These are phyloP conservation scores for Pangasius larnaudii DNA, from an alignment of 2,797 vertebrate genomes.

Conservation along the genomic window DNA sequence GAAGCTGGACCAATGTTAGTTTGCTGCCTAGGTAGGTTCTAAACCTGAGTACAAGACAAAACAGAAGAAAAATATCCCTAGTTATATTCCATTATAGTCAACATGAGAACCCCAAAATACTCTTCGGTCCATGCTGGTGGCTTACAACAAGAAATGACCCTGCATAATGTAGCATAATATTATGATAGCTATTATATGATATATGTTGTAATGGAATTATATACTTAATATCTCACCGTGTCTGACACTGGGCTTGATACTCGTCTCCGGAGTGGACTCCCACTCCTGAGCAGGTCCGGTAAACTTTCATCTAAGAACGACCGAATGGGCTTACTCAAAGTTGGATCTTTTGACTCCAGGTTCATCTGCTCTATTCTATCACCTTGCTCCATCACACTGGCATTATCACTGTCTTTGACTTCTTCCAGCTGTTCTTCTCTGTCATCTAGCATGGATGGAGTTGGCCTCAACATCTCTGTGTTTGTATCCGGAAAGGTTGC, in stretches of 20 bases:
- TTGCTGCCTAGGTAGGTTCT: not conserved
- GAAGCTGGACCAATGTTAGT: not conserved
- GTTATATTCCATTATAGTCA: too few relatives aligned
- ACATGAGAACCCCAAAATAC: not conserved
- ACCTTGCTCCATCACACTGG: slow-evolving; percentile 1
- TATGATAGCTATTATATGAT: not conserved
- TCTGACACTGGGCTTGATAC: slow-evolving; percentile 75
- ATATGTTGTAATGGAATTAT: not conserved
- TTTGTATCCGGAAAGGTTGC: not conserved
- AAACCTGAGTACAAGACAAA: not conserved
- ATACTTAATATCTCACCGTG: slow-evolving; percentile 65
- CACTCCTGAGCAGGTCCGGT: slow-evolving; percentile 75
- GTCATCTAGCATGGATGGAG: slow-evolving; percentile 18
- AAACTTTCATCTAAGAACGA: slow-evolving; percentile 62
- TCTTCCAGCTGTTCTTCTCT: slow-evolving; percentile 26
- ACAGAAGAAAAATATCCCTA: not conserved
- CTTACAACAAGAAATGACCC: not conserved
- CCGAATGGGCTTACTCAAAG: slow-evolving; percentile 12
- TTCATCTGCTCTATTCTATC: slow-evolving; percentile 17
- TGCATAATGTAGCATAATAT: not conserved
- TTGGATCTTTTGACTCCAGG: slow-evolving; percentile 18
- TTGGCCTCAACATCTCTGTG: not conserved
- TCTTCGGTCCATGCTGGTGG: not conserved
- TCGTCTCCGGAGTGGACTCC: slow-evolving; percentile 69
- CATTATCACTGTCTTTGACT: not conserved